Evolutionary conservation across 2,888 invertebrate species (phyloP).

Genomic region (Brenthis hecate): DNA sequence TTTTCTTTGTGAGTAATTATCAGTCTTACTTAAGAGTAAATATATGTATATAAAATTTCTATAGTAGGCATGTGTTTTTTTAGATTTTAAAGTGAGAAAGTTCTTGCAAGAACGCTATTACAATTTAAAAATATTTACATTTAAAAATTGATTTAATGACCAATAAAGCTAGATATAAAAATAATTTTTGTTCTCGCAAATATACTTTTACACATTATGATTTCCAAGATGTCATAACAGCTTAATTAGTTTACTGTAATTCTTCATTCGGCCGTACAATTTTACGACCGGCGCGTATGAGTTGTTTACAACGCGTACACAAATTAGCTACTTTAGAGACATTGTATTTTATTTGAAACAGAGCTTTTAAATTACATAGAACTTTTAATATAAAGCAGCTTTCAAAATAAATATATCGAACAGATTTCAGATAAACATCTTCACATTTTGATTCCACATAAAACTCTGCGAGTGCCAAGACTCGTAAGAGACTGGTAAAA

Average conservation of each 20-base stretch:
- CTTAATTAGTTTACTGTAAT: conserved; percentile 11
- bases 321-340: conserved; percentile 1
- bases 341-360: conserved; percentile 7
- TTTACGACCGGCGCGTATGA: conserved; percentile 1
- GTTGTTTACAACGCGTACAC: not conserved
- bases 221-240: conserved; percentile 18
- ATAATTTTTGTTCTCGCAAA: not conserved
- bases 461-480: conserved; percentile 40
- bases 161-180: too few species aligned
- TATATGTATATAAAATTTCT: too few species aligned
- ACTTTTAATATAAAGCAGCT: not conserved
- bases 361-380: not conserved
- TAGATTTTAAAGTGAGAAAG: too few species aligned
- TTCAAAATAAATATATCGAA: conserved; percentile 17
- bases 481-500: conserved; percentile 44
- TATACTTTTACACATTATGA: not conserved
- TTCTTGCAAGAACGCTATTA: too few species aligned
- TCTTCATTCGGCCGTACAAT: not conserved
- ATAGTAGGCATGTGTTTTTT: too few species aligned
- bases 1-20: too few species aligned
- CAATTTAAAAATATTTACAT: too few species aligned
- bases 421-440: conserved; percentile 21
- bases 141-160: too few species aligned
- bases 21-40: too few species aligned
- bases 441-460: conserved; percentile 22